These are phyloP conservation scores for Cheilosia impressa DNA, from an alignment of 2,888 invertebrate genomes.

Conservation along the genomic window DNA sequence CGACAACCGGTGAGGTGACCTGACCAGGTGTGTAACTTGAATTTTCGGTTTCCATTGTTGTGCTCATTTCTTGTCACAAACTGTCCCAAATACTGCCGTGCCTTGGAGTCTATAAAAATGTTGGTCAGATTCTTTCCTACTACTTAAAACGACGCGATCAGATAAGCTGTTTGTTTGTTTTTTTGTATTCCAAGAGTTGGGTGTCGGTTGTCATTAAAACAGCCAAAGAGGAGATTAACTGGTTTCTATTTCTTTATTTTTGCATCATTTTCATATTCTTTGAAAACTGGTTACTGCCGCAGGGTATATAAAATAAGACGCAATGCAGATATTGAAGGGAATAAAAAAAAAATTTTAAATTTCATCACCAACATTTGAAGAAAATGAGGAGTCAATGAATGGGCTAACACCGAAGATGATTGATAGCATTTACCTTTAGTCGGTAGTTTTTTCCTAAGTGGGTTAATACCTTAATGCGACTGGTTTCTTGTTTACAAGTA, in stretches of 20 bases:
- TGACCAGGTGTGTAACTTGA: constrained; percentile 62
- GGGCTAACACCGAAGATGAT: not conserved
- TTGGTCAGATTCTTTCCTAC: not conserved
- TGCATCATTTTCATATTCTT: constrained; percentile 15
- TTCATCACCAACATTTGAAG: not conserved
- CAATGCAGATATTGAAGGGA: not conserved
- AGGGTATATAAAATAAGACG: not conserved
- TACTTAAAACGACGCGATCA: not conserved
- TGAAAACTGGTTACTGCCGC: constrained; percentile 19
- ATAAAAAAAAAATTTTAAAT: not conserved
- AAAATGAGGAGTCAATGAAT: not conserved
- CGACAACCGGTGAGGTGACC: constrained; percentile 4
- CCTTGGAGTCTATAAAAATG: not conserved
- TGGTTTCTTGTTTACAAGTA: not conserved
- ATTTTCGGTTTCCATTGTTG: constrained; percentile 39
- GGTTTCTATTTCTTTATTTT: not conserved
- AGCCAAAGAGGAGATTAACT: not conserved
- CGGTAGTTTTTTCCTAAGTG: not conserved
- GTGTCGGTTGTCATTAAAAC: not conserved
- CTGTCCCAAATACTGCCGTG: constrained; percentile 11
- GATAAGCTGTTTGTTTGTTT: not conserved
- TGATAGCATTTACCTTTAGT: not conserved
- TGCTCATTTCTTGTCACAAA: constrained; percentile 30
- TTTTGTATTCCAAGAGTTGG: not conserved
- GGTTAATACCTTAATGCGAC: not conserved